Conservation (phyloP, 2,888 invertebrate species). For the Oscheius onirici region DNA sequence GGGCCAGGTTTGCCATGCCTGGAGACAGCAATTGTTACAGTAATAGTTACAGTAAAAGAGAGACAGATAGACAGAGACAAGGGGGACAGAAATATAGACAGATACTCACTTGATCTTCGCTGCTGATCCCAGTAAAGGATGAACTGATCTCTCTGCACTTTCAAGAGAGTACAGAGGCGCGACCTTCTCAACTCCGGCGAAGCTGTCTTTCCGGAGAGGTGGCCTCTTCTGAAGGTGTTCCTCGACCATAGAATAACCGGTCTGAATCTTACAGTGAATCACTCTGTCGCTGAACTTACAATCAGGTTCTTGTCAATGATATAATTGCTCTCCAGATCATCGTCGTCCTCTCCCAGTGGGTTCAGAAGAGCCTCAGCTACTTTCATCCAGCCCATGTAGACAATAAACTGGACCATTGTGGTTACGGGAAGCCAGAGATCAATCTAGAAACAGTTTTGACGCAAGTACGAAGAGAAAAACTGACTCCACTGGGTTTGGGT, state of each 20-base stretch:
- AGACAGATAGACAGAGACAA: too few species aligned
- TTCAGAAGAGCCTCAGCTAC: constrained; percentile 68
- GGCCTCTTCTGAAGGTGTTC: constrained; percentile 56
- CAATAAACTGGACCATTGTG: constrained; percentile 64
- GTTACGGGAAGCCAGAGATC: constrained; percentile 66
- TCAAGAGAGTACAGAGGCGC: constrained; percentile 66
- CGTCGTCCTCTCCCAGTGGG: constrained; percentile 64
- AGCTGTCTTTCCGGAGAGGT: constrained; percentile 56
- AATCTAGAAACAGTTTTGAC: constrained; percentile 45
- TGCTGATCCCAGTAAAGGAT: constrained; percentile 67
- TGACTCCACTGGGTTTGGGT: constrained; percentile 45
- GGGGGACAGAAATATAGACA: too few species aligned
- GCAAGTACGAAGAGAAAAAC: not conserved
- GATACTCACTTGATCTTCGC: constrained; percentile 65
- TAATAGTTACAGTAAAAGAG: too few species aligned
- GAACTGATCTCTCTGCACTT: constrained; percentile 64
- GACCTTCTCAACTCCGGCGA: constrained; percentile 62
- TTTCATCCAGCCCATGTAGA: constrained; percentile 64
- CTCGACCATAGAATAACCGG: constrained; percentile 59
- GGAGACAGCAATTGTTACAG: not conserved
- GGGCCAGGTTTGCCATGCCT: not conserved
- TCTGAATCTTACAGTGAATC: constrained; percentile 34
- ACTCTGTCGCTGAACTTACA: constrained; percentile 40
- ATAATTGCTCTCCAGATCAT: constrained; percentile 64
- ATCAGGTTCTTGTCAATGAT: constrained; percentile 69